Evolutionary conservation across 2,888 invertebrate genomes (phyloP).

Genomic region (Nematopogon swammerdamellus): DNA sequence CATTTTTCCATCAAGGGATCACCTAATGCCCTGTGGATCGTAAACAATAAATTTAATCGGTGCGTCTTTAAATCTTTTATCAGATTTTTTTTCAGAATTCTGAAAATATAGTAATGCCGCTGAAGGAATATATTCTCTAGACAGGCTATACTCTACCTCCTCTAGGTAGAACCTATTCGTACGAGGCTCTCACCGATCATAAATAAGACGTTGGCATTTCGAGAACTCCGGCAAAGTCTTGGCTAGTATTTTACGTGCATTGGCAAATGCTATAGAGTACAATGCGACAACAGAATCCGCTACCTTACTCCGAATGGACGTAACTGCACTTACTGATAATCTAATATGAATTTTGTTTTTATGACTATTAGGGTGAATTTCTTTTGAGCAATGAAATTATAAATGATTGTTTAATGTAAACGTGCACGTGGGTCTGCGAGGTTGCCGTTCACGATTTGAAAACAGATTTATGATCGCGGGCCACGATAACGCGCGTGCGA

Average conservation of each 20-base stretch:
- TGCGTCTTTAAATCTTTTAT: no score
- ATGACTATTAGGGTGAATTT: no score
- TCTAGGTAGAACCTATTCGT: no score
- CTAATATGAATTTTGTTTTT: not conserved
- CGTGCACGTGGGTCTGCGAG: not conserved
- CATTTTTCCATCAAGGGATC: no score
- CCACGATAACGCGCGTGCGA: conserved; percentile 53
- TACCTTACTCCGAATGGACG: not conserved
- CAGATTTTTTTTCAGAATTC: no score
- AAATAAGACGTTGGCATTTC: conserved; percentile 48
- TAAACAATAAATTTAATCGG: no score
- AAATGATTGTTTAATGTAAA: no score
- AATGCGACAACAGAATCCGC: conserved; percentile 27
- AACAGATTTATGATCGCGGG: conserved; percentile 52
- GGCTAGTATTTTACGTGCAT: conserved; percentile 51
- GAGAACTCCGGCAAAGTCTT: conserved; percentile 26
- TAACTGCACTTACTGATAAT: not conserved
- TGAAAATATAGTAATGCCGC: no score
- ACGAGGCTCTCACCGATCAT: conserved; percentile 28
- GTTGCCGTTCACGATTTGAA: conserved; percentile 38
- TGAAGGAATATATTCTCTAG: no score
- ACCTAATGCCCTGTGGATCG: no score
- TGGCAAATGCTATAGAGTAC: conserved; percentile 53
- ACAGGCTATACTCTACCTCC: no score
- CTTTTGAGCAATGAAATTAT: no score